Percentiles rank a stretch among this genome's conserved stretches.
Conservation (phyloP, 2,113 vertebrate species). For the Campylomormyrus tamandua region DNA sequence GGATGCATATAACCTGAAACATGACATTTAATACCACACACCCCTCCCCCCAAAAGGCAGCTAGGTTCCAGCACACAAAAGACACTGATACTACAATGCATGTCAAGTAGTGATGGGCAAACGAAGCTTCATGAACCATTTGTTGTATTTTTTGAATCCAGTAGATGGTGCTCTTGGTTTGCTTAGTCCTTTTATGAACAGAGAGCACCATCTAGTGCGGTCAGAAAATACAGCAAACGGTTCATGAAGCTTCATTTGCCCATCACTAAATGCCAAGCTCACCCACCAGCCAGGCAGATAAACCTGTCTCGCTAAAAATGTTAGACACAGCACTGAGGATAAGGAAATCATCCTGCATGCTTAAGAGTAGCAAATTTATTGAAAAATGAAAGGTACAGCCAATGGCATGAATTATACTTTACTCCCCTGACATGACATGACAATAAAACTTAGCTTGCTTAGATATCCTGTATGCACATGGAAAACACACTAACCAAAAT, state of each 20-base stretch:
- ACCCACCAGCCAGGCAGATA: not conserved
- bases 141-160: no score
- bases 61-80: not conserved
- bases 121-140: no score
- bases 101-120: not conserved
- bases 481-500: not conserved
- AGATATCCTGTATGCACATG: constrained; percentile 4
- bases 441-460: not conserved
- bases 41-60: not conserved
- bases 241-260: not conserved
- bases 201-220: no score
- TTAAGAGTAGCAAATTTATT: constrained; percentile 17
- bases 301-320: not conserved
- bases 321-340: not conserved
- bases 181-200: no score
- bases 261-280: not conserved
- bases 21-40: not conserved
- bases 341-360: not conserved
- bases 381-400: constrained; percentile 19
- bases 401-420: not conserved
- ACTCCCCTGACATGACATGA: not conserved
- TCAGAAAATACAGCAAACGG: not conserved
- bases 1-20: not conserved
- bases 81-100: not conserved
- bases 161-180: no score